Evolutionary conservation across 2,888 invertebrate species (phyloP).

Genomic region (Lutraria lutraria): DNA sequence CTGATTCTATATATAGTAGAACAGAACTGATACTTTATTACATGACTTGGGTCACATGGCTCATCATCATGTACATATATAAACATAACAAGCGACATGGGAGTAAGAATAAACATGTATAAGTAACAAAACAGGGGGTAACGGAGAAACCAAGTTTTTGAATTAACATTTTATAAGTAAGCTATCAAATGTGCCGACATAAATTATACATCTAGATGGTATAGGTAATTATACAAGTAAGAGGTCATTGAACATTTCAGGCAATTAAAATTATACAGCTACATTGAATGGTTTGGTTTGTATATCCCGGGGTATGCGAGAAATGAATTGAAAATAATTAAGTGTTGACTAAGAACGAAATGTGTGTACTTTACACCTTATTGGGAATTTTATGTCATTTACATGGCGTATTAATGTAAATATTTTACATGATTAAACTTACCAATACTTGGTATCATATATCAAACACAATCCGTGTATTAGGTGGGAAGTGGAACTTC

Average conservation of each 20-base stretch:
- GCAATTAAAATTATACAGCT: background rate
- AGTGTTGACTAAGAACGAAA: background rate
- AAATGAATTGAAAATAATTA: background rate
- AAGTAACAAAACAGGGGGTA: too few relatives aligned
- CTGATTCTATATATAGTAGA: too few relatives aligned
- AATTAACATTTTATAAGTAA: too few relatives aligned
- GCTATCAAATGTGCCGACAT: too few relatives aligned
- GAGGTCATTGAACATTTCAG: background rate
- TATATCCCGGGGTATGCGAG: background rate
- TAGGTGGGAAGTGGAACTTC: background rate
- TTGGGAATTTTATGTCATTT: background rate
- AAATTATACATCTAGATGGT: too few relatives aligned
- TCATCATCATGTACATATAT: too few relatives aligned
- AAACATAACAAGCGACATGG: too few relatives aligned
- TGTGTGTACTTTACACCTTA: background rate
- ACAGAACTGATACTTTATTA: too few relatives aligned
- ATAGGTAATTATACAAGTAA: too few relatives aligned
- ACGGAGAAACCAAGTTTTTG: too few relatives aligned
- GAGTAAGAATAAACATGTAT: too few relatives aligned
- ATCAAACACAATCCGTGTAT: background rate
- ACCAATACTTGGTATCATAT: background rate
- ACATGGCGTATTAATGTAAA: constrained; percentile 6
- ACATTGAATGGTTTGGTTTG: background rate
- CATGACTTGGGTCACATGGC: too few relatives aligned
- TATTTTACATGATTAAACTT: background rate